A percentile compares a stretch with the other conserved stretches of the same genome.
These are phyloP conservation scores for Amphiprion ocellaris DNA, from an alignment of 2,113 vertebrate genomes.

Conservation along the genomic window DNA sequence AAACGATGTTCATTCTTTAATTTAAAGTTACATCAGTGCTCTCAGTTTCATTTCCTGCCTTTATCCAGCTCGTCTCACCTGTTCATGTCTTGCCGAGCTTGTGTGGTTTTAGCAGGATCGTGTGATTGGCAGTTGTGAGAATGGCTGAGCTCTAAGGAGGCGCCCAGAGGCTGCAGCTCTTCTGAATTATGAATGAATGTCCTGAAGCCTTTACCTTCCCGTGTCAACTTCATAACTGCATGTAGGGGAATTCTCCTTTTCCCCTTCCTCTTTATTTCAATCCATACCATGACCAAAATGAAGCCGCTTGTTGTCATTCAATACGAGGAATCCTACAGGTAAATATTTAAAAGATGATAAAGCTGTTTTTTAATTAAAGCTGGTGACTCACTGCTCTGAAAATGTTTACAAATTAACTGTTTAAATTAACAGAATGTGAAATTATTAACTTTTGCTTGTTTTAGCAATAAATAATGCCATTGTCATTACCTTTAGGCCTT, in stretches of 20 bases:
- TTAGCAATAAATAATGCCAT: background rate
- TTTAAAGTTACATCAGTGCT: too few species aligned
- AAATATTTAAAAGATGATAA: too few species aligned
- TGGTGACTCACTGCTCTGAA: too few species aligned
- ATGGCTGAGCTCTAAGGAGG: slow-evolving; percentile 39
- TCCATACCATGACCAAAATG: background rate
- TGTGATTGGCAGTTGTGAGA: slow-evolving; percentile 63
- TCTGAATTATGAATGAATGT: slow-evolving; percentile 69
- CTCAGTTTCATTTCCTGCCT: too few species aligned
- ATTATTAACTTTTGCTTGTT: too few species aligned
- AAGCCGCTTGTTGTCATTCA: background rate
- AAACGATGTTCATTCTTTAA: too few species aligned
- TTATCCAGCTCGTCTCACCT: slow-evolving; percentile 10
- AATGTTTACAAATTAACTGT: too few species aligned
- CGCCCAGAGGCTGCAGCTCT: slow-evolving; percentile 32
- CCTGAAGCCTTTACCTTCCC: slow-evolving; percentile 43
- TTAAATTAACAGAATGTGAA: too few species aligned
- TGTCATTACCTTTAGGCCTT: background rate
- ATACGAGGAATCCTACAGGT: too few species aligned
- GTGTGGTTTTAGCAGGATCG: background rate
- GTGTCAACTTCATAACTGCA: slow-evolving; percentile 26
- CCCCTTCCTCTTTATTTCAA: background rate
- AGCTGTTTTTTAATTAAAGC: too few species aligned
- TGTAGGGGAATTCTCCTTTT: background rate
- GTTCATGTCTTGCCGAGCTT: background rate